Conservation (phyloP, 1,140 invertebrate genomes). For the Philopotamus ludificatus region DNA sequence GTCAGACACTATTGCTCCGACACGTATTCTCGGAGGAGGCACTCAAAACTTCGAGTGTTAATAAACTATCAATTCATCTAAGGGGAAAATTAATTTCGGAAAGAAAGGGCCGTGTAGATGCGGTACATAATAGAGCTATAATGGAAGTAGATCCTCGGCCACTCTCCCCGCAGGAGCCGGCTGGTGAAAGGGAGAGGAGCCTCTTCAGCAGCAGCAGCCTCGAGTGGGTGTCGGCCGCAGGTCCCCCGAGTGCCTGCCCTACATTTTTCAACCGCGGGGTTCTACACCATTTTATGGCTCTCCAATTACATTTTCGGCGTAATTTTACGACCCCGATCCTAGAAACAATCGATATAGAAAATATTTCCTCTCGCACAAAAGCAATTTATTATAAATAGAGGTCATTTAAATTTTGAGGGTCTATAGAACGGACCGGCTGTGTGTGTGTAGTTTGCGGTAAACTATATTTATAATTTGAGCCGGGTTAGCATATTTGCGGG, state of each 20-base stretch:
- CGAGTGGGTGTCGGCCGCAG: conserved; percentile 32
- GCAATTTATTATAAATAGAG: too few relatives aligned
- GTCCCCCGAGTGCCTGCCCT: conserved; percentile 25
- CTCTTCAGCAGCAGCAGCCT: conserved; percentile 18
- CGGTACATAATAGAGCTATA: not conserved
- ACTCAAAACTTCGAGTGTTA: too few relatives aligned
- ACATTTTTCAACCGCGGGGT: conserved; percentile 29
- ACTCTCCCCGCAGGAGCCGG: conserved; percentile 16
- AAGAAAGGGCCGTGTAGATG: conserved; percentile 3
- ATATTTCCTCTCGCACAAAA: too few relatives aligned
- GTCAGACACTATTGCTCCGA: too few relatives aligned
- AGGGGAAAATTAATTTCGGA: too few relatives aligned
- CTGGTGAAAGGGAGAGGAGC: conserved; percentile 17
- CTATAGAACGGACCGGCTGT: too few relatives aligned
- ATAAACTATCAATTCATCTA: too few relatives aligned
- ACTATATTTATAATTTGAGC: conserved; percentile 11
- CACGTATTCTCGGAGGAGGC: too few relatives aligned
- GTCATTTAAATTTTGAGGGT: too few relatives aligned
- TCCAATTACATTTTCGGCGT: conserved; percentile 1
- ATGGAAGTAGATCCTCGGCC: conserved; percentile 8
- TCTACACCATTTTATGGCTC: conserved; percentile 7
- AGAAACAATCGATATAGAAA: too few relatives aligned
- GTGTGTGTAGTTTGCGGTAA: conserved; percentile 5
- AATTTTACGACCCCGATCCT: not conserved
- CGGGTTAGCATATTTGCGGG: not conserved